Evolutionary conservation across 2,888 invertebrate genomes (phyloP).

Genomic region (Cinara cedri): DNA sequence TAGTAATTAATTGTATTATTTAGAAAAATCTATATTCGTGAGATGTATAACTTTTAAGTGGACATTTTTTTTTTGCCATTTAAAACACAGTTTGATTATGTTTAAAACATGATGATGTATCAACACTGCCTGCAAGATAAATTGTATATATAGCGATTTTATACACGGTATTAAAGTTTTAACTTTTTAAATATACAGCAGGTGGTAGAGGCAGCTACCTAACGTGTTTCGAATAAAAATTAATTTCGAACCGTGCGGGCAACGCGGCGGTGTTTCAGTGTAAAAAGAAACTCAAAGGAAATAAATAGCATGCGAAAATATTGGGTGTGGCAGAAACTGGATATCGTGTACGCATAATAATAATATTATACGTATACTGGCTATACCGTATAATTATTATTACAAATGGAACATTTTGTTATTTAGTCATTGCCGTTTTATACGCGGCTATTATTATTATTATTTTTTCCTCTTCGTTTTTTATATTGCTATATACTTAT

Average conservation of each 20-base stretch:
- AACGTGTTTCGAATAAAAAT: slow-evolving; percentile 6
- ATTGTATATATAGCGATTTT: too few relatives aligned
- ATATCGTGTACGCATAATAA: slow-evolving; percentile 19
- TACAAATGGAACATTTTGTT: slow-evolving; percentile 50
- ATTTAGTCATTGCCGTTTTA: slow-evolving; percentile 43
- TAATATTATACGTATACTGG: too few relatives aligned
- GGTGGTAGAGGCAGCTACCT: neutral
- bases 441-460: neutral
- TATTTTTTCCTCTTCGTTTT: slow-evolving; percentile 2
- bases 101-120: too few relatives aligned
- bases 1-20: too few relatives aligned
- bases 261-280: neutral
- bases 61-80: too few relatives aligned
- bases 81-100: too few relatives aligned
- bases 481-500: slow-evolving; percentile 23
- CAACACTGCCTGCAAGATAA: too few relatives aligned
- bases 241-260: neutral
- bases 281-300: slow-evolving; percentile 51
- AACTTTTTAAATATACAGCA: slow-evolving; percentile 6
- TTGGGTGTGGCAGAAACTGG: slow-evolving; percentile 53
- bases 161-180: neutral
- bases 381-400: slow-evolving; percentile 42
- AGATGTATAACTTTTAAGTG: too few relatives aligned
- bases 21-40: too few relatives aligned
- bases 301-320: slow-evolving; percentile 34